These are phyloP conservation scores for Chrysemys picta DNA, from an alignment of 2,113 vertebrate genomes.

Conservation along the genomic window DNA sequence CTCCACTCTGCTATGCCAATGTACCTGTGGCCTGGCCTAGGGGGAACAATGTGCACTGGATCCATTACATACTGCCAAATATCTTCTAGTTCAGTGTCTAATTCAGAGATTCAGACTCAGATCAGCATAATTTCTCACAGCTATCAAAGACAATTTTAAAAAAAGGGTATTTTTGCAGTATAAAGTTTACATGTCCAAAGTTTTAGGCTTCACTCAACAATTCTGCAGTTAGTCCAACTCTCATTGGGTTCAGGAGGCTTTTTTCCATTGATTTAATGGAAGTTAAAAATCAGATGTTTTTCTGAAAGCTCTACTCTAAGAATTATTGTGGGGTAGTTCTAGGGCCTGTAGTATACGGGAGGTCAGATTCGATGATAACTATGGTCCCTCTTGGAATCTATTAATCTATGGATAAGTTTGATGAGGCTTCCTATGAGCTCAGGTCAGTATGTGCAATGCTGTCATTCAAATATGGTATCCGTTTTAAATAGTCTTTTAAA, in stretches of 20 bases:
- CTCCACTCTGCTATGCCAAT: background rate
- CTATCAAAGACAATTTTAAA: background rate
- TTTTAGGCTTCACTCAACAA: background rate
- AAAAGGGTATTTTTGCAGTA: background rate
- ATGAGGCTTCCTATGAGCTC: background rate
- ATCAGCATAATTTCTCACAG: background rate
- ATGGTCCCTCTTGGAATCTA: background rate
- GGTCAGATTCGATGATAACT: background rate
- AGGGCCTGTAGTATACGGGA: background rate
- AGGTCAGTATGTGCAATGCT: background rate
- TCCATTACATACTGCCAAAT: background rate
- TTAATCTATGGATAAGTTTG: background rate
- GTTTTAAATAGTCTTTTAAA: background rate
- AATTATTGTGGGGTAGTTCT: background rate
- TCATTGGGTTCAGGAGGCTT: background rate
- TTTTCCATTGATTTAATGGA: background rate
- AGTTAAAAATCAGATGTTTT: background rate
- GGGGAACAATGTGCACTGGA: background rate
- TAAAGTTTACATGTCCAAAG: background rate
- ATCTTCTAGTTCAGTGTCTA: slow-evolving; percentile 12
- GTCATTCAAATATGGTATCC: background rate
- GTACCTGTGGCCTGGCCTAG: background rate
- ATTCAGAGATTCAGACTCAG: background rate
- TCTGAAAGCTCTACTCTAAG: background rate
- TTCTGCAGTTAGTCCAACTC: background rate